A percentile compares a stretch with the other conserved stretches of the same genome.
Conservation (phyloP, 2,888 invertebrate genomes). For the Dicroscelio sp. region DNA sequence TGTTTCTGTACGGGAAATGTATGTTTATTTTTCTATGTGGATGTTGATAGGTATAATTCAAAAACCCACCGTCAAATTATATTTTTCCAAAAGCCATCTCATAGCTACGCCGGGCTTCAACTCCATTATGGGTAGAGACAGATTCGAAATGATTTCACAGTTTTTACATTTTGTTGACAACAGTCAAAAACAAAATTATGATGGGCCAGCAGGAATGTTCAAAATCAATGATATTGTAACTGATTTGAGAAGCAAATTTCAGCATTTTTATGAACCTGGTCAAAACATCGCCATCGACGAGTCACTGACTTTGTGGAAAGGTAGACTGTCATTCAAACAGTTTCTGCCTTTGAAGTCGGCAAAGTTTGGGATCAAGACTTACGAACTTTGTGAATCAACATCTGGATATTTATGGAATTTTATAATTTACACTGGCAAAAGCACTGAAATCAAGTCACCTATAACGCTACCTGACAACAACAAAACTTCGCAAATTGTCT, state of each 20-base stretch:
- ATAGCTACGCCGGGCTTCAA: conserved; percentile 33
- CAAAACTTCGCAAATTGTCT: conserved; percentile 49
- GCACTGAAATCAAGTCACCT: conserved; percentile 37
- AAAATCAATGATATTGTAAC: conserved; percentile 41
- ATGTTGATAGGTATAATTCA: conserved; percentile 51
- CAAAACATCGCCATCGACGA: conserved; percentile 45
- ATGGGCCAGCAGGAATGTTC: conserved; percentile 20
- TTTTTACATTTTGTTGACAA: conserved; percentile 48
- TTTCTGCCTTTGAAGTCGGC: conserved; percentile 27
- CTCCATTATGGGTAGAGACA: conserved; percentile 11
- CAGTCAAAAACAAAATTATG: conserved; percentile 20
- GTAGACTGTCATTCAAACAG: conserved; percentile 35
- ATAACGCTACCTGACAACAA: conserved; percentile 18
- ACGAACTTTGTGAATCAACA: conserved; percentile 56
- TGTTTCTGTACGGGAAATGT: too few relatives aligned
- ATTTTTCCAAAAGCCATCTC: conserved; percentile 46
- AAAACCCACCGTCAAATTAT: conserved; percentile 52
- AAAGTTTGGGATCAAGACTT: conserved; percentile 42
- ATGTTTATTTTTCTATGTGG: too few relatives aligned
- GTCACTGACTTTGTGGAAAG: conserved; percentile 46
- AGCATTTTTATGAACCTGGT: conserved; percentile 32
- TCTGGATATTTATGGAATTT: conserved; percentile 55
- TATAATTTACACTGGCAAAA: conserved; percentile 52
- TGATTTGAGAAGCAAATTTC: conserved; percentile 35
- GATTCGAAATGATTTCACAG: conserved; percentile 21